Evolutionary conservation across 2,888 invertebrate genomes (phyloP), one percentile per base, ranked within the genome.

Genomic region (Orchesella flavescens): DNA sequence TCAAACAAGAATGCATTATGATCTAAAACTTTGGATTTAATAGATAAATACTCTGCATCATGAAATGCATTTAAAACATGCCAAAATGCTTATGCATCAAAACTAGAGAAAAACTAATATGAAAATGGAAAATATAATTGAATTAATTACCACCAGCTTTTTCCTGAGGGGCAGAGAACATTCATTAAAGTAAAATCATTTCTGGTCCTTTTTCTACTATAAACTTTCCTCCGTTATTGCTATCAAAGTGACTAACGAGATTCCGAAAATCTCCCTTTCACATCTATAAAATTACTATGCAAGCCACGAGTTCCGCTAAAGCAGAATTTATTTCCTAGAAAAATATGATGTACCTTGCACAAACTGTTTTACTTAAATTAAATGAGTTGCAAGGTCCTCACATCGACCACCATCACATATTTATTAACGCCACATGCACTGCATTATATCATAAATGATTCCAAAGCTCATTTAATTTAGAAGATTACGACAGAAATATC

Each of bases 71-170:
- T 34, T 34, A 7, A 34, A 34, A 34, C 34, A 34, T 4, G 34
- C 34, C 7, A 2, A 34, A 34, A 34, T 34, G 34, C 34, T 2
- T 7, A 34, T 34, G 34, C 34, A 34, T 4, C 3, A 2, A 2
- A 34, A 34, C 34, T 34, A 7, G 34, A 34, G 7, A 34, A 34
- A 4, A 34, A 34, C 34, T 57, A 57, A 57, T 57, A 17, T 17
- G 57, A 57, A 57, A 57, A 57, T 57, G 57, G 57, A 57, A 57
- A 57, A 57, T 57, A 57, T 57, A 57, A 57, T 57, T 57, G 57
- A 57, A 57, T 57, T 57, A 57, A 57, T 57, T 57, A 57, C 19
- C 53, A 57, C 34, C 34, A 34, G 19, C 57, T 10, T 57, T 57
- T 57, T 57, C 57, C 57, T 9, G 57, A 17, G 19, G 17, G 57